These are phyloP conservation scores for Sander vitreus DNA, from an alignment of 2,113 vertebrate genomes.

Conservation along the genomic window DNA sequence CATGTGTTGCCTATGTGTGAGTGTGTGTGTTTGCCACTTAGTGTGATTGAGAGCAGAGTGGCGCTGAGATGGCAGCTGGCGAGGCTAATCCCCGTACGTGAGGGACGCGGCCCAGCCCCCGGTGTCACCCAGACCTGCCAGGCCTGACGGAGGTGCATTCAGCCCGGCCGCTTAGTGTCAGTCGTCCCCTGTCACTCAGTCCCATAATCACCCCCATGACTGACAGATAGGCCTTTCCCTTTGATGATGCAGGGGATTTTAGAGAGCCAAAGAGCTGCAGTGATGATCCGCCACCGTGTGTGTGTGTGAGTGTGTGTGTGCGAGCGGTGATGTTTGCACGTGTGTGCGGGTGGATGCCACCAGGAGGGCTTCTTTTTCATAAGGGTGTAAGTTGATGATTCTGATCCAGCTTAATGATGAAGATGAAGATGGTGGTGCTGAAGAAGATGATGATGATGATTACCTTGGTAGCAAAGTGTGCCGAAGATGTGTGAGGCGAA, in stretches of 20 bases:
- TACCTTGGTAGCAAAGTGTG: constrained; percentile 52
- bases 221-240: constrained; percentile 82
- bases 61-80: constrained; percentile 75
- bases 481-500: constrained; percentile 55
- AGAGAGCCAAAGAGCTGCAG: constrained; percentile 60
- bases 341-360: constrained; percentile 47
- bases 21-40: constrained; percentile 45
- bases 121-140: constrained; percentile 81
- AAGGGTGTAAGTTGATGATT: constrained; percentile 64
- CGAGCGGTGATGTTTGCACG: background rate
- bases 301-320: constrained; percentile 1
- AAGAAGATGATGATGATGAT: constrained; percentile 60
- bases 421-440: constrained; percentile 55
- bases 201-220: constrained; percentile 82
- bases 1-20: constrained; percentile 35
- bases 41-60: constrained; percentile 74
- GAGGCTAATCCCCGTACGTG: constrained; percentile 76
- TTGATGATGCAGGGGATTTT: constrained; percentile 82
- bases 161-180: constrained; percentile 83
- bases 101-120: constrained; percentile 79
- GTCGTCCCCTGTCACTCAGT: constrained; percentile 75
- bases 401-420: constrained; percentile 85
- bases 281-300: constrained; percentile 61
- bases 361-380: constrained; percentile 63
- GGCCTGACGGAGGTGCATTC: constrained; percentile 80